A percentile compares a stretch with the other conserved stretches of the same genome.
These are phyloP conservation scores for Lerista edwardsae DNA, from an alignment of 2,797 vertebrate genomes.

Conservation along the genomic window DNA sequence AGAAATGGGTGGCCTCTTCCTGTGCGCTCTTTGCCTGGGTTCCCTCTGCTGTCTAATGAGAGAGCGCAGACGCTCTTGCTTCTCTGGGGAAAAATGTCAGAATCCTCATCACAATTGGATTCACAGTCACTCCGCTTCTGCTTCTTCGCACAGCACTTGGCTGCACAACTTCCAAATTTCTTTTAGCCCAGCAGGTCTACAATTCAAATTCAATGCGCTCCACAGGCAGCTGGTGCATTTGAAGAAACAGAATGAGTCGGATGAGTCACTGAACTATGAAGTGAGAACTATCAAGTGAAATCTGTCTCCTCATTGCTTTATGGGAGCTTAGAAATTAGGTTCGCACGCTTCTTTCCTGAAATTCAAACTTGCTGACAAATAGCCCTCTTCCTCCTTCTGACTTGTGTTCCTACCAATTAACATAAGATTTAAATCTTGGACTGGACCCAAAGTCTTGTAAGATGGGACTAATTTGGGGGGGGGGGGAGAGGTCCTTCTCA, in stretches of 20 bases:
- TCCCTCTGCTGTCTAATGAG: not conserved
- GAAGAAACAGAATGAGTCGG: not conserved
- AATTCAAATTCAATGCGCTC: slow-evolving; percentile 4
- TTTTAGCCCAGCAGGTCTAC: not conserved
- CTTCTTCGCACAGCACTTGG: not conserved
- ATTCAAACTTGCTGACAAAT: not conserved
- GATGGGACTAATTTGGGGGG: too few relatives aligned
- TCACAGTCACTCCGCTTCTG: not conserved
- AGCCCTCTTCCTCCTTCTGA: not conserved
- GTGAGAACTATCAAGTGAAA: not conserved
- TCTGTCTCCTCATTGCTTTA: not conserved
- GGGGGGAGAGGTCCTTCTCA: too few relatives aligned
- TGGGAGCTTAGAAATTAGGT: not conserved
- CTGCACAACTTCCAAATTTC: not conserved
- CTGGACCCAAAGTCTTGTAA: too few relatives aligned
- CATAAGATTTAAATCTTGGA: not conserved
- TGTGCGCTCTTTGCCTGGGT: not conserved
- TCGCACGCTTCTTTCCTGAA: not conserved
- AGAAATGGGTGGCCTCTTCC: not conserved
- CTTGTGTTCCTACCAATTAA: too few relatives aligned
- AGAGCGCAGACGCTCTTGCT: not conserved
- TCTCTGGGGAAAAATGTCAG: not conserved
- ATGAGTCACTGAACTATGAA: not conserved
- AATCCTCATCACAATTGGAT: not conserved
- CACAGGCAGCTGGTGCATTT: not conserved